Percentiles rank a stretch among this genome's conserved stretches.
Conservation (phyloP, 2,797 vertebrate species). For the Martes flavigula region DNA sequence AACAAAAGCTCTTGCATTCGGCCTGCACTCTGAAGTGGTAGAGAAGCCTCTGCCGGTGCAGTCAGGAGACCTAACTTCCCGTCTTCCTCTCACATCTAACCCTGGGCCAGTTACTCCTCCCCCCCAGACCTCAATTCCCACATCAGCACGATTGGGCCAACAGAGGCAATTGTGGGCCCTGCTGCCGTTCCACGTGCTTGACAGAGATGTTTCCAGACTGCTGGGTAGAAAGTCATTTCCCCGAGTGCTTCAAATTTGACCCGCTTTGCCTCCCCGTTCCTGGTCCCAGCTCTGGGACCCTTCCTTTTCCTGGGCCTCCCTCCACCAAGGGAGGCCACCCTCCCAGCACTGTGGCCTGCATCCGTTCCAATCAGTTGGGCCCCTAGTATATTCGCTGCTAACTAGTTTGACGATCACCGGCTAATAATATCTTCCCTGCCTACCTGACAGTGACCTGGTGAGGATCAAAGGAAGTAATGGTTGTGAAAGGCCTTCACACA, state of each 20-base stretch:
- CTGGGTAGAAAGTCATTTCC: neutral
- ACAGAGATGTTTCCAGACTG: neutral
- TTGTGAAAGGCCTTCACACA: slow-evolving; percentile 69
- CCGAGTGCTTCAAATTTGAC: neutral
- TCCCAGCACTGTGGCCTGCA: neutral
- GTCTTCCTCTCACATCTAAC: neutral
- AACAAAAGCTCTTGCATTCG: neutral
- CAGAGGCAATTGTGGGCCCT: neutral
- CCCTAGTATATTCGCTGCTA: slow-evolving; percentile 29
- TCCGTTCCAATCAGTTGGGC: neutral
- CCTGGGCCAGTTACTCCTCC: neutral
- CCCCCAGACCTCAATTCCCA: neutral
- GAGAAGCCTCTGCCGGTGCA: neutral
- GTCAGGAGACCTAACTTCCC: neutral
- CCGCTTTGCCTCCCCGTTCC: neutral
- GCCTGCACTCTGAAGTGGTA: neutral
- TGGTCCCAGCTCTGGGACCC: neutral
- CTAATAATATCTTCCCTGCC: slow-evolving; percentile 73
- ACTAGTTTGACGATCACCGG: slow-evolving; percentile 63
- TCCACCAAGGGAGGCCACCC: neutral
- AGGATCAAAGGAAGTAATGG: slow-evolving; percentile 72
- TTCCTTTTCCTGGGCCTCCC: neutral
- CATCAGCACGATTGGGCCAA: neutral
- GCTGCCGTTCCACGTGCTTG: neutral
- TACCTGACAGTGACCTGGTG: slow-evolving; percentile 68